Evolutionary conservation across 2,888 invertebrate species (phyloP).

Genomic region (Psococerastis gibbosa): DNA sequence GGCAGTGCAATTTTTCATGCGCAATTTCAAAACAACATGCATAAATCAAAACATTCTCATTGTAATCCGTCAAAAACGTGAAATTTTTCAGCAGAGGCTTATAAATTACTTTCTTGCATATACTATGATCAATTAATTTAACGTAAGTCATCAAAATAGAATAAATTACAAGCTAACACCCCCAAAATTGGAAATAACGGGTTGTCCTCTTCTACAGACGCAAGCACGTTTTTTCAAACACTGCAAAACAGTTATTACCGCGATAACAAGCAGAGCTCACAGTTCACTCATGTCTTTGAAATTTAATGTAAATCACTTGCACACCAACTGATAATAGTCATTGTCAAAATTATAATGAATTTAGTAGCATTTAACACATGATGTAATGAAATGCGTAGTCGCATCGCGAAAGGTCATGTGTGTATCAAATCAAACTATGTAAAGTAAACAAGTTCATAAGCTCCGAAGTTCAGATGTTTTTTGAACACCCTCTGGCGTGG

Average conservation of each 20-base stretch:
- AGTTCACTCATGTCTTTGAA: too few relatives aligned
- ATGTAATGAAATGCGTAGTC: conserved; percentile 18
- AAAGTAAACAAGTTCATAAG: conserved; percentile 30
- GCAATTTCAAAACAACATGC: conserved; percentile 21
- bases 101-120: too few relatives aligned
- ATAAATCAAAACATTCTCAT: neutral
- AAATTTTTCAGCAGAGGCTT: too few relatives aligned
- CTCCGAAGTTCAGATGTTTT: conserved; percentile 24
- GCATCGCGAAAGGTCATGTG: conserved; percentile 24
- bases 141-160: too few relatives aligned
- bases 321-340: too few relatives aligned
- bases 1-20: conserved; percentile 27
- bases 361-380: conserved; percentile 16
- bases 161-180: conserved; percentile 6
- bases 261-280: too few relatives aligned
- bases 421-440: conserved; percentile 20
- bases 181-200: conserved; percentile 7
- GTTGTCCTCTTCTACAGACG: conserved; percentile 2
- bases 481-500: neutral
- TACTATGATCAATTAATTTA: too few relatives aligned
- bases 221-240: neutral
- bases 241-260: too few relatives aligned
- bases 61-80: neutral
- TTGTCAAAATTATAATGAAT: too few relatives aligned
- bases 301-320: too few relatives aligned